phyloP scores from a whole-genome alignment of 2,888 invertebrate species.

The Cerastis leucographa region DNA sequence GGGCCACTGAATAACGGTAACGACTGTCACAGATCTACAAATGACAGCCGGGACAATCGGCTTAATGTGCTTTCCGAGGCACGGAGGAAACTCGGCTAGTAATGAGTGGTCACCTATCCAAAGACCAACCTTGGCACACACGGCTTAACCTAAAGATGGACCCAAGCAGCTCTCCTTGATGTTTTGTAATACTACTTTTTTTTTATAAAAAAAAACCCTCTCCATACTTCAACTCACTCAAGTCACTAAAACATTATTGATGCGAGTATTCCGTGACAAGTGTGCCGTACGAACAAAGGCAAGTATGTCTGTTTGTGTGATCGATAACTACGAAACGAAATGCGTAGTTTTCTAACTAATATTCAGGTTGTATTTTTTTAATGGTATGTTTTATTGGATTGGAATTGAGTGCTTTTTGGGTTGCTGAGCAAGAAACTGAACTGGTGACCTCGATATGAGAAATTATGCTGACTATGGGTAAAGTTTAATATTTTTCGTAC shows the following conservation, averaged over 20 bases:
- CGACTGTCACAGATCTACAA: too few species aligned
- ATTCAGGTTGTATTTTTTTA: slow-evolving; percentile 36
- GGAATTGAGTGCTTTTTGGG: background rate
- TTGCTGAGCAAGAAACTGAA: background rate
- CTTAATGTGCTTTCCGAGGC: too few species aligned
- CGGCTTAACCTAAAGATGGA: too few species aligned
- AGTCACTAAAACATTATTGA: slow-evolving; percentile 83
- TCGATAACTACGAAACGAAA: slow-evolving; percentile 75
- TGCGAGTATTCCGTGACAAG: slow-evolving; percentile 88
- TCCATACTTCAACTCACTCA: slow-evolving; percentile 70
- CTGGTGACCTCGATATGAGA: background rate
- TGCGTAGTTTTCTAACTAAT: slow-evolving; percentile 52
- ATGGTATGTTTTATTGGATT: slow-evolving; percentile 24
- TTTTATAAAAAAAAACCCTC: slow-evolving; percentile 55
- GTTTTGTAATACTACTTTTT: background rate
- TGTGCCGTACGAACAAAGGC: slow-evolving; percentile 77
- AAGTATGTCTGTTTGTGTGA: slow-evolving; percentile 75
- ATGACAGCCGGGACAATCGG: too few species aligned
- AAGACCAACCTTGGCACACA: too few species aligned
- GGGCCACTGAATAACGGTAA: too few species aligned
- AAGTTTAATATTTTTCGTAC: background rate
- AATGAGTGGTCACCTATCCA: too few species aligned
- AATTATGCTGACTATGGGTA: background rate
- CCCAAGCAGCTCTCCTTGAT: too few species aligned
- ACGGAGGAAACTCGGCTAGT: too few species aligned